phyloP scores from a whole-genome alignment of 2,888 invertebrate species.

The Artemia sinica region DNA sequence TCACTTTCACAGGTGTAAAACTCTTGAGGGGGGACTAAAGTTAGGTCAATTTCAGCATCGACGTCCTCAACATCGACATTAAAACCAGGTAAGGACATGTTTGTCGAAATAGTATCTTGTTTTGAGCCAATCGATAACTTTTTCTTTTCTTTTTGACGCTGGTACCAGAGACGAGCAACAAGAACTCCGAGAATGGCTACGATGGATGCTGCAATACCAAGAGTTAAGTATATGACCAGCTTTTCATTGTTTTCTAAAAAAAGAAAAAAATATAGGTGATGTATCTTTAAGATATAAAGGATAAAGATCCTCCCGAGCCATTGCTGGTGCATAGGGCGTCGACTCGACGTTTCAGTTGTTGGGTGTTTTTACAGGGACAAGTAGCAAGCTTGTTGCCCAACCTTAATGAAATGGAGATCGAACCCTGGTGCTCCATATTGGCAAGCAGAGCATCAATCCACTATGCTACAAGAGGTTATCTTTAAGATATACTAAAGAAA shows the following conservation, averaged over 20 bases:
- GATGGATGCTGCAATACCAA: constrained; percentile 53
- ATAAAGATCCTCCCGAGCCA: no score
- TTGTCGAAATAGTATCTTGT: constrained; percentile 30
- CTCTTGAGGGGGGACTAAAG: constrained; percentile 43
- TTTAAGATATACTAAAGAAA: no score
- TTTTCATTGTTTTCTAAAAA: constrained; percentile 53
- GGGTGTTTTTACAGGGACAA: no score
- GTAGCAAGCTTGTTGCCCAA: no score
- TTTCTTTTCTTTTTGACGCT: constrained; percentile 42
- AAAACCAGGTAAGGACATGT: constrained; percentile 56
- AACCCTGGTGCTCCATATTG: no score
- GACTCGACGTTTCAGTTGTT: no score
- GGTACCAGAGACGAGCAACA: constrained; percentile 49
- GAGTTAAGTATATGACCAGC: constrained; percentile 63
- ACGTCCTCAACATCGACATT: constrained; percentile 72
- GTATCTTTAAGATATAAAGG: no score
- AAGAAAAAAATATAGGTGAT: constrained; percentile 13
- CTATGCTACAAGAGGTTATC: no score
- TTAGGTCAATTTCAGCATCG: constrained; percentile 57
- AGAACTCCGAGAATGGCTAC: constrained; percentile 52
- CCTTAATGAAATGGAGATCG: no score
- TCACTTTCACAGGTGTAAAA: constrained; percentile 6
- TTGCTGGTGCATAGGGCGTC: no score
- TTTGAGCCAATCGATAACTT: not conserved
- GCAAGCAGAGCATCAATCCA: no score